Conservation (phyloP, 2,888 invertebrate species). For the Acleris cristana region DNA sequence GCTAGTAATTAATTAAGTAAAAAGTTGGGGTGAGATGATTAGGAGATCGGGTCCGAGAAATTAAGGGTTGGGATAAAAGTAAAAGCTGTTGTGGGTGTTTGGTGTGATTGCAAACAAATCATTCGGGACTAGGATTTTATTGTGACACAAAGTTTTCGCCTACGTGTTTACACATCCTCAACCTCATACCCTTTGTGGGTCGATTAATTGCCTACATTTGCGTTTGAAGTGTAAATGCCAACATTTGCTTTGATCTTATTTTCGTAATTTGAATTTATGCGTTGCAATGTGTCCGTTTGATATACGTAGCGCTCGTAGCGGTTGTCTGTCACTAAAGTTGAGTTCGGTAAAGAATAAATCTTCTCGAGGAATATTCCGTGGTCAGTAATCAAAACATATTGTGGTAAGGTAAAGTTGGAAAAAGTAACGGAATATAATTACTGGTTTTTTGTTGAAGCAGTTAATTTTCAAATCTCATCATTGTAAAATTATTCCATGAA, state of each 20-base stretch:
- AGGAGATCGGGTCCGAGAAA: constrained; percentile 5
- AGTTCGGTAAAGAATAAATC: too few species aligned
- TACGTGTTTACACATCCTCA: constrained; percentile 17
- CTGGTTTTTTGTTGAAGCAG: too few species aligned
- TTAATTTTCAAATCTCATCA: too few species aligned
- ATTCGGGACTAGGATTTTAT: constrained; percentile 24
- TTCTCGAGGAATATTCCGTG: too few species aligned
- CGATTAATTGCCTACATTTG: constrained; percentile 30
- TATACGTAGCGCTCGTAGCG: background rate
- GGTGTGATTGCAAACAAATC: constrained; percentile 12
- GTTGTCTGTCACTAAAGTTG: too few species aligned
- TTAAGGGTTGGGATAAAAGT: constrained; percentile 18
- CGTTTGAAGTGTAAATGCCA: constrained; percentile 35
- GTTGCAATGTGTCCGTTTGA: constrained; percentile 17
- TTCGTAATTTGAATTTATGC: constrained; percentile 15
- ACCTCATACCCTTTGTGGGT: constrained; percentile 28
- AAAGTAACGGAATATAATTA: too few species aligned
- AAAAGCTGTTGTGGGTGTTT: constrained; percentile 19
- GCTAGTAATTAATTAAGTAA: background rate
- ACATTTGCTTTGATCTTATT: constrained; percentile 32
- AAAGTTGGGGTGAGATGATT: constrained; percentile 7
- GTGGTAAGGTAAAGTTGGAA: too few species aligned
- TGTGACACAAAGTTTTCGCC: constrained; percentile 31
- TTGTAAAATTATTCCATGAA: too few species aligned
- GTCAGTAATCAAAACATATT: too few species aligned